A percentile compares a stretch with the other conserved stretches of the same genome.
Conservation (phyloP, 2,797 vertebrate species). For the Gastrophryne carolinensis region DNA sequence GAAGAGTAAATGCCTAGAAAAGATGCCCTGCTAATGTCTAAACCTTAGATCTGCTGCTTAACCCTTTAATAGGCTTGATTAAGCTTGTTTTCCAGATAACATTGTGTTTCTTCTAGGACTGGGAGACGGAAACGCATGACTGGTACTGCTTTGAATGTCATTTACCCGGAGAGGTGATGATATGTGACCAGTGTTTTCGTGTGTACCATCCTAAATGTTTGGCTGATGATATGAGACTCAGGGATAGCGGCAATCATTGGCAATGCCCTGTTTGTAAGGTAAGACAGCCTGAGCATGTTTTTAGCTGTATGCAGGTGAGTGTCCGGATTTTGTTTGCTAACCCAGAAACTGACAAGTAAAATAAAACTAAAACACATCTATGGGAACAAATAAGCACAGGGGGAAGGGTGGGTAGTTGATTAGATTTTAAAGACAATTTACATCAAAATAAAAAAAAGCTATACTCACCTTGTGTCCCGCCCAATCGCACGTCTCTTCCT, state of each 20-base stretch:
- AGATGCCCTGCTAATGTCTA: constrained; percentile 9
- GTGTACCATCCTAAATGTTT: constrained; percentile 98
- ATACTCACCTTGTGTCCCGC: too few relatives aligned
- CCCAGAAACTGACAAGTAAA: too few relatives aligned
- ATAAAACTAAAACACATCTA: too few relatives aligned
- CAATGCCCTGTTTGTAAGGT: constrained; percentile 96
- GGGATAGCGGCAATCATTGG: constrained; percentile 93
- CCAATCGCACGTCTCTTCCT: too few relatives aligned
- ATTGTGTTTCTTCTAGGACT: constrained; percentile 91
- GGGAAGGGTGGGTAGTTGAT: too few relatives aligned
- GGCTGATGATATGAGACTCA: constrained; percentile 90
- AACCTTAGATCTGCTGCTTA: constrained; percentile 14
- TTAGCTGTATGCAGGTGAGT: too few relatives aligned
- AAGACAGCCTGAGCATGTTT: too few relatives aligned
- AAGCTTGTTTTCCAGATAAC: constrained; percentile 75
- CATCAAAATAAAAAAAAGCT: too few relatives aligned
- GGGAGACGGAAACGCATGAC: constrained; percentile 98
- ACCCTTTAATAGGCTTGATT: constrained; percentile 41
- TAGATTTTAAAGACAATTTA: too few relatives aligned
- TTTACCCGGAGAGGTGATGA: constrained; percentile 93
- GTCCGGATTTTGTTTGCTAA: too few relatives aligned
- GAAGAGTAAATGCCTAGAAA: too few relatives aligned
- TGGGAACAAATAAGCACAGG: too few relatives aligned
- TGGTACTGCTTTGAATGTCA: constrained; percentile 99
- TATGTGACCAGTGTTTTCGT: constrained; percentile 97